Evolutionary conservation across 2,888 invertebrate genomes (phyloP), one percentile per base, ranked within the genome.

Genomic region (Polyommatus icarus): DNA sequence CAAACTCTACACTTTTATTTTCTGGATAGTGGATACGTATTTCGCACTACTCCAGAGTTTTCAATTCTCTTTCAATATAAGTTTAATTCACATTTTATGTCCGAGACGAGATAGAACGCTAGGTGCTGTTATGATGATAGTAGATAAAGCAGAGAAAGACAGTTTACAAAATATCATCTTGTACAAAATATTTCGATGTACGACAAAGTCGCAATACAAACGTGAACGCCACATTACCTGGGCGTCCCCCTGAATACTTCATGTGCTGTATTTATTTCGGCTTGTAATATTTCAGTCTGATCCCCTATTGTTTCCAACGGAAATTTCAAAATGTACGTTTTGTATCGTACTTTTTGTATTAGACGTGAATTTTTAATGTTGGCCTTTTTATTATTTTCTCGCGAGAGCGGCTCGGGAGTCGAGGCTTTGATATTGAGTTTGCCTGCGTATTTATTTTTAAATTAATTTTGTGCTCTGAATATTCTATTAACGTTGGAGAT

Each of bases 251-350:
- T 93, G 91, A 93, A 94, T 93, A 93, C 92, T 92, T 92, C 91
- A 92, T 93, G 91, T 87, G 89, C 88, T 89, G 90, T 93, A 92
- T 93, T 93, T 93, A 92, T 93, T 92, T 93, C 90, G 91, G 92
- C 91, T 92, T 93, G 92, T 93, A 92, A 93, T 93, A 92, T 93
- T 91, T 90, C 90, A 88, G 87, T 84, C 86, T 88, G 89, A 92
- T 91, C 91, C 91, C 90, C 87, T 87, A 89, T 91, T 91, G 90
- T 91, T 90, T 90, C 88, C 88, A 89, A 85, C 84, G 85, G 88
- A 75, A 75, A 75, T 75, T 75, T 75, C 54, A 75, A 75, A 75
- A 75, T 75, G 75, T 75, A 54, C 75, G 54, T 29, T 75, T 75
- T 75, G 75, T 75, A 75, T 54, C 18, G 75, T 75, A 50, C 88